These are phyloP conservation scores for Ochropacha duplaris DNA, from an alignment of 2,888 invertebrate genomes.

Conservation along the genomic window DNA sequence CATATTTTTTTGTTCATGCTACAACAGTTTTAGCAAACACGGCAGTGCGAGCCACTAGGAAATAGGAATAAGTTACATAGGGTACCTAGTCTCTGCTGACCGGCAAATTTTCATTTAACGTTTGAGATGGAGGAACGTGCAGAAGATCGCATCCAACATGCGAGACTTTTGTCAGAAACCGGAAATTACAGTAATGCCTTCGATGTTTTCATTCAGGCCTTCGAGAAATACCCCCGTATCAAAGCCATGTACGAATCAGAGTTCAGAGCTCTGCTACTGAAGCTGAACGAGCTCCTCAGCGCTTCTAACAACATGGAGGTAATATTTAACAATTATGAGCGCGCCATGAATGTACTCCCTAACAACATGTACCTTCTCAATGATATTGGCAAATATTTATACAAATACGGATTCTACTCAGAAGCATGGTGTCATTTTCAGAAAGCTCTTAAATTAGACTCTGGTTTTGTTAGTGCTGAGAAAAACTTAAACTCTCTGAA, in stretches of 20 bases:
- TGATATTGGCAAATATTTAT: conserved; percentile 67
- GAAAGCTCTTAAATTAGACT: conserved; percentile 74
- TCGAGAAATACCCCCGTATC: conserved; percentile 45
- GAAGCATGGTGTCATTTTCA: conserved; percentile 83
- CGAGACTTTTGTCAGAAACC: conserved; percentile 41
- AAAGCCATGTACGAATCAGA: conserved; percentile 47
- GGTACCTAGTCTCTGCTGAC: too few relatives aligned
- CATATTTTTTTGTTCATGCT: too few relatives aligned
- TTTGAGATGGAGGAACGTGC: conserved; percentile 37
- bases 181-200: conserved; percentile 55
- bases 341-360: conserved; percentile 53
- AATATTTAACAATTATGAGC: conserved; percentile 56
- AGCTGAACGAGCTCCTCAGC: conserved; percentile 44
- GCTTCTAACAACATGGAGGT: conserved; percentile 47
- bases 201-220: conserved; percentile 54
- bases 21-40: too few relatives aligned
- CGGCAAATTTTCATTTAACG: too few relatives aligned
- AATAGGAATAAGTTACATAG: too few relatives aligned
- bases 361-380: conserved; percentile 53
- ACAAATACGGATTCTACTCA: conserved; percentile 78
- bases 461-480: conserved; percentile 81
- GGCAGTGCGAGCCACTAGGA: too few relatives aligned
- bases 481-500: conserved; percentile 87
- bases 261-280: conserved; percentile 48
- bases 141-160: conserved; percentile 43